Base-by-base conservation (phyloP, 2,888 invertebrate species). In the Celastrina argiolus region DNA sequence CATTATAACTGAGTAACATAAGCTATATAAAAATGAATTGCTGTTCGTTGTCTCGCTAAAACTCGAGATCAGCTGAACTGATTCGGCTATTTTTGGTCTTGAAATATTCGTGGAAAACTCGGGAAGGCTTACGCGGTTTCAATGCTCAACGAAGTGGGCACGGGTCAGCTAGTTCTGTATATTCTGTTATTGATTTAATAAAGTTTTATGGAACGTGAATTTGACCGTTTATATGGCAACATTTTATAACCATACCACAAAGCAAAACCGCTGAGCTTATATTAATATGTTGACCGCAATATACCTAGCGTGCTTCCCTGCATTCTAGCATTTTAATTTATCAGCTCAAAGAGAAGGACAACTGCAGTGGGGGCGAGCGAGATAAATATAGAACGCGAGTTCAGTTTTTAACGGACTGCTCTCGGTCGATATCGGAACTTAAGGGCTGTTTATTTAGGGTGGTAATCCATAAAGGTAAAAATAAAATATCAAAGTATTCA, bases 391-490 rank as follows among this genome's bases (percentile, higher is more conserved):
- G 56, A 39, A 41, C 31, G 34, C 28, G 16, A 42, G 66, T 58
- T 67, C 66, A 68, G 63, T 56, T 64, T 22, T 36, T 61, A 65
- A 63, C 56, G 31, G 63, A 65, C 65, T 61, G 26, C 22, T 64
- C 41, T 51, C 67, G 73, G 69, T 72, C 73, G 69, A 73, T 73
- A 73, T 64, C 36, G 22, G 22, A 61, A 61, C 61, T 7, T 61
- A 68, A 70, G 72, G 74, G 71, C 64, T 70, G 73, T 71, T 74
- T 71, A 69, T 70, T 70, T 72, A 68, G 74, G 73, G 73, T 72
- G 69, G 69, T 34, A 67, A 64, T 61, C 56, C 61, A 61, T 59
- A 26, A 36, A 36, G 18, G 61, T 42, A 66, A 36, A 56, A 63
- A 67, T 69, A 67, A 28, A 42, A 45, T 65, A 22, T 34, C 1